Evolutionary conservation across 2,888 invertebrate species (phyloP).

Genomic region (Eupithecia tripunctaria): DNA sequence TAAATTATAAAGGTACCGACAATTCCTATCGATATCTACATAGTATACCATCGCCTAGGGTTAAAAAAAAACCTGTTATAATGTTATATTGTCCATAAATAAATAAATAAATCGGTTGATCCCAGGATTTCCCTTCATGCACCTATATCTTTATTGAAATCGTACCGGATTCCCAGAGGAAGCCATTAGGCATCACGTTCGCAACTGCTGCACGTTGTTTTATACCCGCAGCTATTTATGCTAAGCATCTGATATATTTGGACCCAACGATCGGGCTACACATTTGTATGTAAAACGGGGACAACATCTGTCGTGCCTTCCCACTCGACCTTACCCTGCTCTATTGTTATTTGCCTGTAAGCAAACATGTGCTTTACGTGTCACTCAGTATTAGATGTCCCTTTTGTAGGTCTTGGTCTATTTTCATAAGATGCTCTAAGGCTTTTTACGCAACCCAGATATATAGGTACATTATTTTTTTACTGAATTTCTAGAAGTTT

Average conservation of each 20-base stretch:
- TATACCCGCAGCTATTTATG: slow-evolving; percentile 69
- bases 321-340: slow-evolving; percentile 57
- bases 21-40: background rate
- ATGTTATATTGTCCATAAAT: too few species aligned
- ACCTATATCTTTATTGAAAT: slow-evolving; percentile 7
- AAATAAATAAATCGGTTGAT: too few species aligned
- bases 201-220: slow-evolving; percentile 53
- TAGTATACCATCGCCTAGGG: too few species aligned
- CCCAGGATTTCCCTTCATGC: background rate
- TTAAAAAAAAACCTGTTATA: too few species aligned
- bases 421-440: background rate
- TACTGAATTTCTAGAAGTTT: too few species aligned
- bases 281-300: slow-evolving; percentile 70
- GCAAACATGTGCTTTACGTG: slow-evolving; percentile 27
- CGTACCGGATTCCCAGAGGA: slow-evolving; percentile 24
- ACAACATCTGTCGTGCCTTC: slow-evolving; percentile 59
- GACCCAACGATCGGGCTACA: slow-evolving; percentile 63
- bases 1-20: background rate
- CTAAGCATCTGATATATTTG: slow-evolving; percentile 71
- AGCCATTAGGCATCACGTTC: slow-evolving; percentile 42
- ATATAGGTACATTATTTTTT: too few species aligned
- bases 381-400: slow-evolving; percentile 18
- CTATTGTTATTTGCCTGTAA: slow-evolving; percentile 41
- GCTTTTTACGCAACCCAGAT: background rate
- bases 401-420: background rate